These are phyloP conservation scores for Drosophila maculinotata DNA, from an alignment of 2,888 invertebrate species.

Conservation along the genomic window DNA sequence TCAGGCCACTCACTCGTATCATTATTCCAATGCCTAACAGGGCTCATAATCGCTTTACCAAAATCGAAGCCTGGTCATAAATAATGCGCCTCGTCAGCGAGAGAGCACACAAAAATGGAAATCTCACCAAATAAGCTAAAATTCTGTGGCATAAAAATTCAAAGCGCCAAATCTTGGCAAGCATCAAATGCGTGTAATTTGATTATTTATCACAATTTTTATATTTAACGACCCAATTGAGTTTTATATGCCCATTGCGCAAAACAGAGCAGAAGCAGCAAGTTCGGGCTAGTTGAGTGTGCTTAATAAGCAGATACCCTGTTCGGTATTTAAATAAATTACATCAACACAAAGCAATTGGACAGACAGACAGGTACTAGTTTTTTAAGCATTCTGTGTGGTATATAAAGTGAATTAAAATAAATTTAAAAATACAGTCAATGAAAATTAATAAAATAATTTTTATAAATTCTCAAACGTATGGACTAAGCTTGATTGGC, in stretches of 20 bases:
- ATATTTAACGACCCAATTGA: slow-evolving; percentile 80
- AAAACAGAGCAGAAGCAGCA: slow-evolving; percentile 18
- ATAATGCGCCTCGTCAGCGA: slow-evolving; percentile 62
- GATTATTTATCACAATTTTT: slow-evolving; percentile 82
- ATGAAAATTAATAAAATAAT: too few relatives aligned
- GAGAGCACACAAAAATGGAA: slow-evolving; percentile 11
- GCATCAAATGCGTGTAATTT: slow-evolving; percentile 77
- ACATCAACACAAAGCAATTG: too few relatives aligned
- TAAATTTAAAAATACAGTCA: too few relatives aligned
- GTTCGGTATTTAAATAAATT: neutral
- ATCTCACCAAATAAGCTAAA: slow-evolving; percentile 31
- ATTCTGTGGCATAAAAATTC: slow-evolving; percentile 54
- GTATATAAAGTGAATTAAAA: too few relatives aligned
- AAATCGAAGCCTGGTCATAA: slow-evolving; percentile 53
- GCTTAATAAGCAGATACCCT: slow-evolving; percentile 2
- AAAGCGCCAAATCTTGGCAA: slow-evolving; percentile 57
- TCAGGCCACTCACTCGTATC: slow-evolving; percentile 23
- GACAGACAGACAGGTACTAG: too few relatives aligned
- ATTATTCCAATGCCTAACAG: slow-evolving; percentile 37
- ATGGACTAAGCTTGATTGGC: too few relatives aligned
- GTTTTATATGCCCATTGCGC: slow-evolving; percentile 70
- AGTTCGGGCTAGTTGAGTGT: neutral
- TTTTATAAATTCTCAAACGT: too few relatives aligned
- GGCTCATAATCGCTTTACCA: slow-evolving; percentile 48
- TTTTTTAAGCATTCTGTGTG: too few relatives aligned